phyloP scores from a whole-genome alignment of 2,113 vertebrate species.

The Lipotes vexillifer region DNA sequence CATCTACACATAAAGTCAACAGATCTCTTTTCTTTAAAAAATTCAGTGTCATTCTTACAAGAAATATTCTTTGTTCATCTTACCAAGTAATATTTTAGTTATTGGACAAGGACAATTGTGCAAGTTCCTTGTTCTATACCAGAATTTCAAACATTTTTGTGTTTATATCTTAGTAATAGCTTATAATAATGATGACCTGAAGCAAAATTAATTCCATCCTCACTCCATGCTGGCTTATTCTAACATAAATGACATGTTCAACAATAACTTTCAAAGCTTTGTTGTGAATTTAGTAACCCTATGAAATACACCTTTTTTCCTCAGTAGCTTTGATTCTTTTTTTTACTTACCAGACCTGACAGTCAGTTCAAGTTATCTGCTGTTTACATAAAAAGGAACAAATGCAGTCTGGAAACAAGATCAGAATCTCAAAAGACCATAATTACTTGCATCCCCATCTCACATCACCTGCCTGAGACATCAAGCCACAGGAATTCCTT shows the following conservation, averaged over 20 bases:
- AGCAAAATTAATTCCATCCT: constrained; percentile 29
- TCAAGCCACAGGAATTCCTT: background rate
- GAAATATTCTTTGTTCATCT: constrained; percentile 34
- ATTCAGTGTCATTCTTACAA: constrained; percentile 6
- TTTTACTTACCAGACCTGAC: background rate
- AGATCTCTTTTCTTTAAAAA: constrained; percentile 50
- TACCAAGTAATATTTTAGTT: constrained; percentile 27
- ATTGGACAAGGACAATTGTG: background rate
- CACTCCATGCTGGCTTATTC: background rate
- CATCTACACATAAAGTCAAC: constrained; percentile 55
- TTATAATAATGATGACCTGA: background rate
- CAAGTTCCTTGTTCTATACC: background rate
- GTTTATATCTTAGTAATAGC: constrained; percentile 1
- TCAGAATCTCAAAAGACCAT: background rate
- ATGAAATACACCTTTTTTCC: background rate
- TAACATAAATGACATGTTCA: background rate
- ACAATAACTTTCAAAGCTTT: constrained; percentile 41
- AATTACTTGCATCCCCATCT: background rate
- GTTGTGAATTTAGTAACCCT: background rate
- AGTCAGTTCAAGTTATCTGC: background rate
- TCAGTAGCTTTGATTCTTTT: background rate
- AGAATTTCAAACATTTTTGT: background rate
- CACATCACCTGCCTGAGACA: background rate
- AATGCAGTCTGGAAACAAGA: background rate
- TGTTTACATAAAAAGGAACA: background rate